Percentiles rank a stretch among this genome's conserved stretches.
These are phyloP conservation scores for Melanotaenia trifasciata DNA, from an alignment of 2,797 vertebrate genomes.

Conservation along the genomic window DNA sequence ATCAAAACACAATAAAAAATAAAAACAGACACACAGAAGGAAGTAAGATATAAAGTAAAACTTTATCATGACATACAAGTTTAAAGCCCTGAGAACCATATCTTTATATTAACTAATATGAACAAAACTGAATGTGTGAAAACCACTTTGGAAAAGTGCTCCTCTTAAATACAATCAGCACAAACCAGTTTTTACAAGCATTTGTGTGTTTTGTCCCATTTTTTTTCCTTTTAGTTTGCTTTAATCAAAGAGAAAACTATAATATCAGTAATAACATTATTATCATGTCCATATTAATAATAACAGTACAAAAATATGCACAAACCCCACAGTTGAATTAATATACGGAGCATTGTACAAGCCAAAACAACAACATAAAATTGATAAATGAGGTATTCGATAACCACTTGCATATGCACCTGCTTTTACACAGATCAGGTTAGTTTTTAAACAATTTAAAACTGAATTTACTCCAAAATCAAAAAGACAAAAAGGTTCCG, in stretches of 20 bases:
- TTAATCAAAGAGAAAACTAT: slow-evolving; percentile 83
- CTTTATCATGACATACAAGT: slow-evolving; percentile 88
- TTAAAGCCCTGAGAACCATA: slow-evolving; percentile 88
- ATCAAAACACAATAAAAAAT: background rate
- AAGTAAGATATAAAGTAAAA: slow-evolving; percentile 85
- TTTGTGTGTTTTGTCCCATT: slow-evolving; percentile 79
- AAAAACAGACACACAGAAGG: slow-evolving; percentile 34
- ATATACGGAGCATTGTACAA: slow-evolving; percentile 85
- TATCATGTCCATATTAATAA: slow-evolving; percentile 81
- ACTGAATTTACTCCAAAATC: slow-evolving; percentile 77
- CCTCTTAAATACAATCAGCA: slow-evolving; percentile 87
- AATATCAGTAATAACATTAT: slow-evolving; percentile 84
- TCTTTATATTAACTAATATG: slow-evolving; percentile 87
- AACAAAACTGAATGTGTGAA: slow-evolving; percentile 86
- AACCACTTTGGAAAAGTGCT: slow-evolving; percentile 86
- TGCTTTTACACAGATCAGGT: slow-evolving; percentile 82
- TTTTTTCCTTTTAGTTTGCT: slow-evolving; percentile 71
- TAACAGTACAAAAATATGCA: slow-evolving; percentile 87
- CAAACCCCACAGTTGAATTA: slow-evolving; percentile 84
- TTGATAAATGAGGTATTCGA: slow-evolving; percentile 85
- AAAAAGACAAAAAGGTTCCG: slow-evolving; percentile 72
- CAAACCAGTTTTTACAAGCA: slow-evolving; percentile 86
- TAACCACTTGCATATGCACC: slow-evolving; percentile 85
- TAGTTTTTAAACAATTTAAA: slow-evolving; percentile 78
- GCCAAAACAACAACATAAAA: slow-evolving; percentile 79